These are phyloP conservation scores for Orchesella flavescens DNA, from an alignment of 2,888 invertebrate species.

Conservation along the genomic window DNA sequence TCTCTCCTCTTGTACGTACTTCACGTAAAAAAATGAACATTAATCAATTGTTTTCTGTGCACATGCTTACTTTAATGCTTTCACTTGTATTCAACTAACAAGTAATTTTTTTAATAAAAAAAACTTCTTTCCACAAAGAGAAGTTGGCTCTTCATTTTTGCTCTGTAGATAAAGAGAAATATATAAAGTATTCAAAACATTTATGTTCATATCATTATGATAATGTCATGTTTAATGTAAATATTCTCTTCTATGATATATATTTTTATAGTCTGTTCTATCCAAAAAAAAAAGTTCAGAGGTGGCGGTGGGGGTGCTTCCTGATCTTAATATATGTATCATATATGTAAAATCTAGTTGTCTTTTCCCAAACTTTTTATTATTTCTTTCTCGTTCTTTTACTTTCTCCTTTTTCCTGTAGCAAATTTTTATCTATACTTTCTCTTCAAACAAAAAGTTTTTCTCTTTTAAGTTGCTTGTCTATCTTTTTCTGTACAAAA, in stretches of 20 bases:
- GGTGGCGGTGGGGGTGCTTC: slow-evolving; percentile 71
- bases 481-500: slow-evolving; percentile 39
- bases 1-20: slow-evolving; percentile 48
- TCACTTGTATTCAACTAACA: neutral
- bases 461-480: slow-evolving; percentile 50
- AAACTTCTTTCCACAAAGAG: neutral
- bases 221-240: no score
- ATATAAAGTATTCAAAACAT: no score
- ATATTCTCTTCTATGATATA: neutral
- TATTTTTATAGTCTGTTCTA: neutral
- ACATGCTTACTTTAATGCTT: slow-evolving; percentile 9
- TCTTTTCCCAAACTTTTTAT: slow-evolving; percentile 36
- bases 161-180: no score
- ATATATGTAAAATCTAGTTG: slow-evolving; percentile 57
- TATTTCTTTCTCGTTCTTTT: slow-evolving; percentile 26
- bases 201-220: no score
- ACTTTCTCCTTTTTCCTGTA: slow-evolving; percentile 47
- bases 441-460: slow-evolving; percentile 18
- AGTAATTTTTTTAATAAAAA: neutral
- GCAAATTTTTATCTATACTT: slow-evolving; percentile 45
- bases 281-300: slow-evolving; percentile 63
- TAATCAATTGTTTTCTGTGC: slow-evolving; percentile 8
- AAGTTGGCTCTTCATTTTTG: neutral
- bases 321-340: slow-evolving; percentile 63
- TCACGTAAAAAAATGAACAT: slow-evolving; percentile 27